Percentiles rank a stretch among this genome's conserved stretches.
Conservation (phyloP, 2,113 vertebrate species). For the Calidris pygmaea region DNA sequence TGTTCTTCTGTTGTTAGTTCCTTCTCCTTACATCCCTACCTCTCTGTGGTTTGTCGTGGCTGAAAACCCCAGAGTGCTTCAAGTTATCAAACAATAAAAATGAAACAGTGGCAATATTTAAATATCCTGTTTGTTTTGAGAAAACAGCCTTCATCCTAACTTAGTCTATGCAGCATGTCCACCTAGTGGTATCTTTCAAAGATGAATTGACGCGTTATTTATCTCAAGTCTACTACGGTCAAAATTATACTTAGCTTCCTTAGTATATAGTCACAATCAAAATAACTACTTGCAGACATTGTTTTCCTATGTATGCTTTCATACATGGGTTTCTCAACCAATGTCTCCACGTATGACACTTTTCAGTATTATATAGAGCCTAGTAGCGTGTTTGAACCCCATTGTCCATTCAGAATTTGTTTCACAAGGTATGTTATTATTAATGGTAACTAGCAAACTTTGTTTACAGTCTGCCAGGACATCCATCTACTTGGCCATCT, state of each 20-base stretch:
- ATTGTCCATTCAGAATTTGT: neutral
- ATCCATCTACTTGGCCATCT: neutral
- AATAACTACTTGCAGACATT: neutral
- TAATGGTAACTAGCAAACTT: neutral
- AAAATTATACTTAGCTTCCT: neutral
- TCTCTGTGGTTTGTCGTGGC: neutral
- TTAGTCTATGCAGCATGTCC: neutral
- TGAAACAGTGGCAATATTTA: neutral
- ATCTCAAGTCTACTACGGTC: neutral
- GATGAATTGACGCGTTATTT: neutral
- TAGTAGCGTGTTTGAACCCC: neutral
- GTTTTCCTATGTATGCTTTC: neutral
- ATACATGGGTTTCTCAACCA: rapidly evolving
- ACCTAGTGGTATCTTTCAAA: neutral
- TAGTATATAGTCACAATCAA: neutral
- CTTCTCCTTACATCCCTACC: neutral
- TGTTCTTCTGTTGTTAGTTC: neutral
- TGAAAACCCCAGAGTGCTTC: neutral
- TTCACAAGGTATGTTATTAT: neutral
- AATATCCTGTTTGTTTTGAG: neutral
- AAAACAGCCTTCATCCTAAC: neutral
- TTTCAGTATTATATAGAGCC: neutral
- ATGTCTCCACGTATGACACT: neutral
- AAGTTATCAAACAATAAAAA: neutral
- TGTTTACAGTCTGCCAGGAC: neutral